Evolutionary conservation across 2,113 vertebrate genomes (phyloP), one percentile per base, ranked within the genome.

Genomic region (Crotophaga sulcirostris): DNA sequence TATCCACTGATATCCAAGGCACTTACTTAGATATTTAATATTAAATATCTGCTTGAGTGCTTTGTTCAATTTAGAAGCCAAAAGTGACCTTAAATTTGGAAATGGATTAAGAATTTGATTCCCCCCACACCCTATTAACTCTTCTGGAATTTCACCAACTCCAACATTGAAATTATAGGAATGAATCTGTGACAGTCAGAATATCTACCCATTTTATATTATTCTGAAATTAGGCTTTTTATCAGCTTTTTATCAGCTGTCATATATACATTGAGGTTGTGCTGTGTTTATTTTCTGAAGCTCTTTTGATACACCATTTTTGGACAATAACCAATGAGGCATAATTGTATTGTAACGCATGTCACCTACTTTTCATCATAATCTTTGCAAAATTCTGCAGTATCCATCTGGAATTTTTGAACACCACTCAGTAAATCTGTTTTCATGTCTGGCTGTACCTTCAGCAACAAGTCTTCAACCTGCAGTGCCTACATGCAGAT

Each of bases 381-480:
- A 42, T 98, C 96, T 40, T 83, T 75, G 95, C 90, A 98, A 97
- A 98, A 99, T 36, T 66, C 93, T 36, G 96, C 89, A 17, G 97
- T 84, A 58, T 96, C 75, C 45, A 40, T 93, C 69, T 98, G 98
- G 87, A 98, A 98, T 60, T 82, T 95, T 94, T 98, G 78, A 73
- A 98, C 97, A 49, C 74, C 84, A 34, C 83, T 87, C 79, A 98
- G 87, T 90, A 99, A 97, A 95, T 98, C 98, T 7, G 91, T 77
- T 93, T 98, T 99, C 98, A 99, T 98, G 40, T 75, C 89, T 58
- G 98, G 96, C 34, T 99, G 98, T 77, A 98, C 89, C 81, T 96
- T 97, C 67, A 98, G 96, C 42, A 99, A 97, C 40, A 98, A 96
- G 73, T 98, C 97, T 95, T 99, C 98, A 66, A 95, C 98, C 92